phyloP scores from a whole-genome alignment of 2,797 vertebrate genomes.

The Catamblyrhynchus diadema region DNA sequence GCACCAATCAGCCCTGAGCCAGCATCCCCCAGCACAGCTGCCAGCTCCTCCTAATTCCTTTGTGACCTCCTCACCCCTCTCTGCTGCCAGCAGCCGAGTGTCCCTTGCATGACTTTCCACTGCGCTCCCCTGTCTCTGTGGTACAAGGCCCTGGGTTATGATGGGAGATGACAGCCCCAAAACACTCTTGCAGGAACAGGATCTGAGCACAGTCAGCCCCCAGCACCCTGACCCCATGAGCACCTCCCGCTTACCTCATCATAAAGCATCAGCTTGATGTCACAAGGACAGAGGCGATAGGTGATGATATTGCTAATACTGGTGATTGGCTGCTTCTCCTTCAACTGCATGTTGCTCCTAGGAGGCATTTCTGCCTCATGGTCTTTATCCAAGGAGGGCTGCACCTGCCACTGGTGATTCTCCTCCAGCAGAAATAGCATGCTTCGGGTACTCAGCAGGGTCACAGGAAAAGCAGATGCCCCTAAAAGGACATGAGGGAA shows the following conservation, averaged over 20 bases:
- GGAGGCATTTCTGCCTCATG: background rate
- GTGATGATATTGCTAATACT: conserved; percentile 87
- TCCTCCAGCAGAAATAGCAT: conserved; percentile 89
- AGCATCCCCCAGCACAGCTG: background rate
- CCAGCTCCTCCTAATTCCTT: background rate
- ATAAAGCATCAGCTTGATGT: conserved; percentile 87
- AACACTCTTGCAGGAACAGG: background rate
- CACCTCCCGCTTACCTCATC: conserved; percentile 82
- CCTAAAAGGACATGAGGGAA: conserved; percentile 66
- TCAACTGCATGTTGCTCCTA: conserved; percentile 56
- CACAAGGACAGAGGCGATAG: conserved; percentile 78
- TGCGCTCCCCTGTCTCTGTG: background rate
- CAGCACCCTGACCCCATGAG: background rate
- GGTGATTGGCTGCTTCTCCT: conserved; percentile 88
- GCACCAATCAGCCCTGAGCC: background rate
- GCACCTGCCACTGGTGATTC: conserved; percentile 68
- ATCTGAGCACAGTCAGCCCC: background rate
- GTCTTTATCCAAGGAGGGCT: background rate
- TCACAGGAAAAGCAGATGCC: conserved; percentile 79
- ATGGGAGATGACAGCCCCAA: background rate
- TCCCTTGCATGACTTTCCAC: background rate
- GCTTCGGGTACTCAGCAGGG: conserved; percentile 85
- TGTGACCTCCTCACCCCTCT: background rate
- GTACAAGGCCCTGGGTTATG: background rate
- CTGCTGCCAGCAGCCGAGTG: background rate